Percentiles rank a stretch among this genome's conserved stretches.
phyloP scores from a whole-genome alignment of 1,140 invertebrate species.

The Caligus rogercresseyi region DNA sequence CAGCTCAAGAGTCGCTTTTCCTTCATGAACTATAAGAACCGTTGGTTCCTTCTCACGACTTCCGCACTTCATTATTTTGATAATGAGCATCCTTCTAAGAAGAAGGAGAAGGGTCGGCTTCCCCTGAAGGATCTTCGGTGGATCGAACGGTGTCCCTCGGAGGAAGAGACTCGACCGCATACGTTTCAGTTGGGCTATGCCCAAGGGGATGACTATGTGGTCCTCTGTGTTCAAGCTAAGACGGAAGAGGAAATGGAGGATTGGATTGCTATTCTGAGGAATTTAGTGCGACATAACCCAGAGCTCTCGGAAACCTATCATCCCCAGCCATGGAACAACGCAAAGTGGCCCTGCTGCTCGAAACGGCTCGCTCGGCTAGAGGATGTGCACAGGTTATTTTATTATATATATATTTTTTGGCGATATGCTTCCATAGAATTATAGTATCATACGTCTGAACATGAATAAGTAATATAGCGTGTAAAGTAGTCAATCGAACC shows the following conservation, averaged over 20 bases:
- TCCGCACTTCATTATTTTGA: slow-evolving; percentile 57
- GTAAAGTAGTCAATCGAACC: no score
- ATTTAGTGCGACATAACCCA: slow-evolving; percentile 21
- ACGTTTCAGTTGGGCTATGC: slow-evolving; percentile 23
- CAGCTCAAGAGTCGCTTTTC: slow-evolving; percentile 69
- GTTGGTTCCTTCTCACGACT: slow-evolving; percentile 58
- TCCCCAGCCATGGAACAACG: slow-evolving; percentile 21
- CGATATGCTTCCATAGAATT: no score
- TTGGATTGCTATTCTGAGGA: slow-evolving; percentile 23
- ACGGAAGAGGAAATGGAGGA: slow-evolving; percentile 24
- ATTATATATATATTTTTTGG: no score
- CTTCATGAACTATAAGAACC: slow-evolving; percentile 59
- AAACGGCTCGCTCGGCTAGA: not conserved
- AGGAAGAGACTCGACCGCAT: slow-evolving; percentile 11
- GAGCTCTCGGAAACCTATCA: slow-evolving; percentile 23
- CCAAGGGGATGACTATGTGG: slow-evolving; percentile 19
- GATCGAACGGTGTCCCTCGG: slow-evolving; percentile 48
- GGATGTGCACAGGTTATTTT: slow-evolving; percentile 11
- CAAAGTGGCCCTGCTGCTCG: slow-evolving; percentile 23
- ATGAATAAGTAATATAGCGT: no score
- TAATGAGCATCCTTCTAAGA: slow-evolving; percentile 33
- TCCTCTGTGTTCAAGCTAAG: slow-evolving; percentile 25
- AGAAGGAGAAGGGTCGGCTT: slow-evolving; percentile 48
- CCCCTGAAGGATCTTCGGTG: slow-evolving; percentile 48
- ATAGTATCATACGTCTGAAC: no score